Base-by-base conservation (phyloP, 2,888 invertebrate genomes). In the Schrankia costaestrigalis region DNA sequence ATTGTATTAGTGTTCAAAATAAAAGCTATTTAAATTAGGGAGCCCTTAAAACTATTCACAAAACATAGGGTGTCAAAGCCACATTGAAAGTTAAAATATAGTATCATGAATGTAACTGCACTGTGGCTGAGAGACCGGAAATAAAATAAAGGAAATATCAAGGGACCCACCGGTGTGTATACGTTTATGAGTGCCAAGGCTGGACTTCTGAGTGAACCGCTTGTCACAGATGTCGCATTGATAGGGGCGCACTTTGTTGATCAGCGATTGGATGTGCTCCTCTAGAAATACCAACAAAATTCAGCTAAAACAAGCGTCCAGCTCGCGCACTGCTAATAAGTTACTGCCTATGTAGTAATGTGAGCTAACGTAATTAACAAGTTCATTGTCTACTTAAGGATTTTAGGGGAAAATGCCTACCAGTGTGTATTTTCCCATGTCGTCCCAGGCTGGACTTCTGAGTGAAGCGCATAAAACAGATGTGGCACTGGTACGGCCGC, bases 161-260 rank as follows among this genome's bases (percentile, higher is more conserved):
- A 79, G 83, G 83, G 85, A 89, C 89, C 89, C 92, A 89, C 89
- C 89, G 61, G 93, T 93, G 79, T 94, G 94, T 65, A 93, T 93
- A 72, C 93, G 90, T 78, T 93, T 93, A 89, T 94, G 94, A 67
- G 94, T 94, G 84, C 94, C 94, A 63, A 94, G 89, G 84, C 94
- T 94, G 75, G 93, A 93, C 86, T 94, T 94, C 88, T 94, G 94
- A 57, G 94, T 93, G 86, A 94, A 94, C 75, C 93, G 90, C 88
- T 94, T 94, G 78, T 92, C 90, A 82, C 94, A 94, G 73, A 93
- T 89, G 79, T 93, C 93, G 79, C 94, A 94, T 76, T 93, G 89
- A 84, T 87, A 90, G 67, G 89, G 89, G 72, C 89, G 89, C 83
- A 89, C 89, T 88, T 89, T 89, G 89, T 89, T 88, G 89, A 89